A percentile compares a stretch with the other conserved stretches of the same genome.
Conservation (phyloP, 2,888 invertebrate genomes). For the Drosophila pegasa region DNA sequence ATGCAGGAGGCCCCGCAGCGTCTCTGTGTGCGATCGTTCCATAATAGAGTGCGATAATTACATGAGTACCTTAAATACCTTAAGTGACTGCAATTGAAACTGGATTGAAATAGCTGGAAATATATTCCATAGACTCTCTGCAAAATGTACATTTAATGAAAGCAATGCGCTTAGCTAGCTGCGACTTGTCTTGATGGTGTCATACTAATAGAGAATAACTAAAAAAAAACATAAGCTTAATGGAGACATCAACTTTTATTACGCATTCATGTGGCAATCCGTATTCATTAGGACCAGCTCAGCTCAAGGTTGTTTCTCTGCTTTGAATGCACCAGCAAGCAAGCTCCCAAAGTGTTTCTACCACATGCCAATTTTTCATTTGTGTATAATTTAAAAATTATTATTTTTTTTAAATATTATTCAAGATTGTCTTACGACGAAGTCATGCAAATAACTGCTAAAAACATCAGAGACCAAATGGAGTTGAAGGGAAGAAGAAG, state of each 20-base stretch:
- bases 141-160: neutral
- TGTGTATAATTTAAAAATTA: conserved; percentile 22
- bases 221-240: neutral
- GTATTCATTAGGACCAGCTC: conserved; percentile 49
- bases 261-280: conserved; percentile 27
- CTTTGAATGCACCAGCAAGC: conserved; percentile 49
- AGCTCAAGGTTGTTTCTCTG: conserved; percentile 46
- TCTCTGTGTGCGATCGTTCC: conserved; percentile 31
- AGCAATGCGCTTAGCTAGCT: neutral
- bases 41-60: conserved; percentile 52
- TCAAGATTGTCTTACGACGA: conserved; percentile 32
- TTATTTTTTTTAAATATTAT: conserved; percentile 29
- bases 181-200: conserved; percentile 10
- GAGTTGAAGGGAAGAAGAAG: conserved; percentile 26
- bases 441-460: conserved; percentile 35
- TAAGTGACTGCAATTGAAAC: conserved; percentile 34
- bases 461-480: conserved; percentile 19
- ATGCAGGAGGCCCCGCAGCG: conserved; percentile 46
- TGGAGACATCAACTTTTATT: conserved; percentile 12
- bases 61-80: conserved; percentile 39
- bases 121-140: conserved; percentile 18
- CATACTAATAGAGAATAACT: conserved; percentile 9
- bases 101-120: conserved; percentile 7
- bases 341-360: conserved; percentile 42
- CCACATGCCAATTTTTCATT: conserved; percentile 44